These are phyloP conservation scores for Cotesia glomerata DNA, from an alignment of 1,140 invertebrate species.

Conservation along the genomic window DNA sequence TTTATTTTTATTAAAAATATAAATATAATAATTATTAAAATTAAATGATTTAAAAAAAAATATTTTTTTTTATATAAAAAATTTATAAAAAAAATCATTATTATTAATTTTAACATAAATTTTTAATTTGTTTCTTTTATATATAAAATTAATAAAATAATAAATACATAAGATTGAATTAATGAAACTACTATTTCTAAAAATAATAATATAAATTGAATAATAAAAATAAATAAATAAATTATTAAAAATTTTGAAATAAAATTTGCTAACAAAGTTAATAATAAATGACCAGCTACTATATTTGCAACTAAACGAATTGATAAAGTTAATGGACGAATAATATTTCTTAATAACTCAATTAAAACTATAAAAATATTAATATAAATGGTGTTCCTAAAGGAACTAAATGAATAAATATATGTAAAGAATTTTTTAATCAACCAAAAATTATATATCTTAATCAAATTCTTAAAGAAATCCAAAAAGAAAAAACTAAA, in stretches of 20 bases:
- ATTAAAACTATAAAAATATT: constrained; percentile 69
- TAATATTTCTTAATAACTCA: constrained; percentile 67
- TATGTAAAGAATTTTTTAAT: constrained; percentile 64
- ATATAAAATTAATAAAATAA: constrained; percentile 62
- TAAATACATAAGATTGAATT: constrained; percentile 68
- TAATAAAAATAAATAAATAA: constrained; percentile 47
- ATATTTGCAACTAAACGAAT: constrained; percentile 73
- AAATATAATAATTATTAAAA: too few relatives aligned
- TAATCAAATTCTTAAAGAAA: constrained; percentile 68
- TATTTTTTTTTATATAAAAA: too few relatives aligned
- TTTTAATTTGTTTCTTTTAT: constrained; percentile 60
- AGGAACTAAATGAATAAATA: constrained; percentile 70
- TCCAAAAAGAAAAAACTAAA: constrained; percentile 55
- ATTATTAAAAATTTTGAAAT: constrained; percentile 42
- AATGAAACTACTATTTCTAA: constrained; percentile 63
- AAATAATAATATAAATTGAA: constrained; percentile 63
- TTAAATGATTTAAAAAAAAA: too few relatives aligned
- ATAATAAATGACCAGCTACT: constrained; percentile 71
- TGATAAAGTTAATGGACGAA: constrained; percentile 70
- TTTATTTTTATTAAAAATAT: too few relatives aligned
- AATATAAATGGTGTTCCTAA: constrained; percentile 67
- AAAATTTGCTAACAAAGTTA: constrained; percentile 64
- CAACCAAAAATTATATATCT: constrained; percentile 67
- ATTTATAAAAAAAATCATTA: too few relatives aligned
- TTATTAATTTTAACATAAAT: too few relatives aligned